Percentiles rank a stretch among this genome's conserved stretches.
Conservation (phyloP, 2,797 vertebrate genomes). For the Florisuga fusca region DNA sequence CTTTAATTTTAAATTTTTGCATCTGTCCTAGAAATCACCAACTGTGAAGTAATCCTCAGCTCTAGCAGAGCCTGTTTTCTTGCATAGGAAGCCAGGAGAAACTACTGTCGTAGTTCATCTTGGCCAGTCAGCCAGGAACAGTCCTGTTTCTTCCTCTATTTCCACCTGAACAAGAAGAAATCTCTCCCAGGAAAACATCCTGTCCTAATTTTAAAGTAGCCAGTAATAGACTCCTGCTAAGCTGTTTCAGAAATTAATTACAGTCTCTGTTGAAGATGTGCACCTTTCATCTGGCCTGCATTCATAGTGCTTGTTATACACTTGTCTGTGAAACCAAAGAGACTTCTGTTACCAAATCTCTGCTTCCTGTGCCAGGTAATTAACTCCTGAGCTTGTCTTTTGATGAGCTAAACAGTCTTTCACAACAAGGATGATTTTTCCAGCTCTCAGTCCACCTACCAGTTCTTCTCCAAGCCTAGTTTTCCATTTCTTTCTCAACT, state of each 20-base stretch:
- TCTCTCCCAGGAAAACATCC: neutral
- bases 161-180: neutral
- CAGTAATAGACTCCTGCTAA: neutral
- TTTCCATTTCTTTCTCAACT: neutral
- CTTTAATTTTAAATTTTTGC: neutral
- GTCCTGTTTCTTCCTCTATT: neutral
- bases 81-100: conserved; percentile 8
- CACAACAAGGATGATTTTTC: neutral
- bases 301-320: neutral
- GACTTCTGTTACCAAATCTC: neutral
- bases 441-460: neutral
- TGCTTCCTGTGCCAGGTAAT: neutral
- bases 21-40: neutral
- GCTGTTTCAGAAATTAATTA: neutral
- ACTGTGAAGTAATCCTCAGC: neutral
- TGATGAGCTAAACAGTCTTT: neutral
- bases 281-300: neutral
- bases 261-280: neutral
- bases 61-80: neutral
- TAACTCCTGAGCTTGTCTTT: neutral
- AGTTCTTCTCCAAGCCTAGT: neutral
- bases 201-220: conserved; percentile 24
- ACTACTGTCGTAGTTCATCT: neutral
- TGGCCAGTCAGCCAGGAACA: neutral
- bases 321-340: neutral